Evolutionary conservation across 2,113 vertebrate species (phyloP).

Genomic region (Sinocyclocheilus maitianheensis): DNA sequence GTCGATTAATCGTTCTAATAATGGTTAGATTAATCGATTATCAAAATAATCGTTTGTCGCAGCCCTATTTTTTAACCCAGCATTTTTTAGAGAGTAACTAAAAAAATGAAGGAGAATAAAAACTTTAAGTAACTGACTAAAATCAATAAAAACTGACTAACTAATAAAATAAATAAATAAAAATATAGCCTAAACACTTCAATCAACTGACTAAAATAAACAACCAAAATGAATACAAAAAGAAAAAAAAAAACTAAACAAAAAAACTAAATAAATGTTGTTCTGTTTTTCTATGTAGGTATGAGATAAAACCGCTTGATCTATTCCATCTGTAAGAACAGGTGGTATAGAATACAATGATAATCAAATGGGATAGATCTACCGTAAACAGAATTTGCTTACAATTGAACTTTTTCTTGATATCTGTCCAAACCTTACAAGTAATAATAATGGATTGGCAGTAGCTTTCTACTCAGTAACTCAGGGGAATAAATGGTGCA

Average conservation of each 20-base stretch:
- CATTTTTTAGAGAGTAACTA: too few relatives aligned
- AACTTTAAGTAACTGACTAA: too few relatives aligned
- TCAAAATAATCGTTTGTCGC: too few relatives aligned
- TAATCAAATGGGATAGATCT: background rate
- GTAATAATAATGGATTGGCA: background rate
- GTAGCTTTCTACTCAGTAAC: constrained; percentile 15
- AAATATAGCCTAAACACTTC: too few relatives aligned
- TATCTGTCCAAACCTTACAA: constrained; percentile 7
- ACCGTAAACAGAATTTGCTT: background rate
- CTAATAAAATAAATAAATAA: too few relatives aligned
- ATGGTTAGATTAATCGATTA: too few relatives aligned
- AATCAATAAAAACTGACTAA: too few relatives aligned
- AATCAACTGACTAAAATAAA: too few relatives aligned
- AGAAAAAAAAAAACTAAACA: background rate
- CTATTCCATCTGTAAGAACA: constrained; percentile 1
- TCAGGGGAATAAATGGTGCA: constrained; percentile 19
- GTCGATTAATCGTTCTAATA: too few relatives aligned
- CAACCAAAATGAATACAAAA: too few relatives aligned
- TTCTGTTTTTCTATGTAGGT: background rate
- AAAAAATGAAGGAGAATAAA: too few relatives aligned
- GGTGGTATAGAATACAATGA: background rate
- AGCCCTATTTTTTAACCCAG: too few relatives aligned
- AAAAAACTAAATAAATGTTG: background rate
- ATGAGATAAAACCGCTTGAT: background rate
- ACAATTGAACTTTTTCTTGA: background rate